These are phyloP conservation scores for Drosophila punjabiensis DNA, from an alignment of 1,140 invertebrate genomes.

Conservation along the genomic window DNA sequence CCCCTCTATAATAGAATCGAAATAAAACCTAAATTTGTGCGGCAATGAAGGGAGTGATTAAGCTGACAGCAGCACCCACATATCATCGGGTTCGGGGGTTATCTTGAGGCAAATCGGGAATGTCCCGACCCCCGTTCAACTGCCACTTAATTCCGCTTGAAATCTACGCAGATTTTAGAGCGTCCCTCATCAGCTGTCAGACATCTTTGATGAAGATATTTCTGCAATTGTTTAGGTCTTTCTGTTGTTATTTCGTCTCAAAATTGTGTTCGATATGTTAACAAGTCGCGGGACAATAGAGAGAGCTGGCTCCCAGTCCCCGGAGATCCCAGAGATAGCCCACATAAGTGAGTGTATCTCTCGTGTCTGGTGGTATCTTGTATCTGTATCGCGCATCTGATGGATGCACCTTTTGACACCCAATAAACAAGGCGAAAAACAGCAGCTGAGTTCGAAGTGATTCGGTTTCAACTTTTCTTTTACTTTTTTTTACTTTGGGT, in stretches of 20 bases:
- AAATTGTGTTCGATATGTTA: constrained; percentile 68
- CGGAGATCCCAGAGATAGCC: constrained; percentile 53
- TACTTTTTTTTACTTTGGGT: neutral
- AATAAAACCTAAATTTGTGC: constrained; percentile 23
- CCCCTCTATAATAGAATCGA: neutral
- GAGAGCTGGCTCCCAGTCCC: constrained; percentile 11
- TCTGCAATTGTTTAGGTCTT: constrained; percentile 33
- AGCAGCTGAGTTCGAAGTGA: constrained; percentile 29
- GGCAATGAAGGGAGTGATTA: constrained; percentile 38
- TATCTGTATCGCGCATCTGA: constrained; percentile 29
- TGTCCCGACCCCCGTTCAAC: constrained; percentile 30
- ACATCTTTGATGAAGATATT: constrained; percentile 53
- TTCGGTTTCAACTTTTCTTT: neutral
- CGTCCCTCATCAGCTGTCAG: constrained; percentile 73
- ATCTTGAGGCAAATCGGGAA: constrained; percentile 12
- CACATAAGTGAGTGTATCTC: constrained; percentile 54
- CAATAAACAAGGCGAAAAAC: constrained; percentile 45
- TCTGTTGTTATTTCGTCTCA: constrained; percentile 33
- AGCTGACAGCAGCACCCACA: constrained; percentile 25
- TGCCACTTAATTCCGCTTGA: constrained; percentile 48
- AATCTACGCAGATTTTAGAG: constrained; percentile 32
- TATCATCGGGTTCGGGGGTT: constrained; percentile 5
- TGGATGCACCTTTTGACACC: constrained; percentile 53
- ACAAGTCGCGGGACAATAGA: constrained; percentile 56
- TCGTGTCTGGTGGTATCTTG: constrained; percentile 27